Conservation (phyloP, 2,797 vertebrate genomes). For the Ctenochaetus hawaiiensis region DNA sequence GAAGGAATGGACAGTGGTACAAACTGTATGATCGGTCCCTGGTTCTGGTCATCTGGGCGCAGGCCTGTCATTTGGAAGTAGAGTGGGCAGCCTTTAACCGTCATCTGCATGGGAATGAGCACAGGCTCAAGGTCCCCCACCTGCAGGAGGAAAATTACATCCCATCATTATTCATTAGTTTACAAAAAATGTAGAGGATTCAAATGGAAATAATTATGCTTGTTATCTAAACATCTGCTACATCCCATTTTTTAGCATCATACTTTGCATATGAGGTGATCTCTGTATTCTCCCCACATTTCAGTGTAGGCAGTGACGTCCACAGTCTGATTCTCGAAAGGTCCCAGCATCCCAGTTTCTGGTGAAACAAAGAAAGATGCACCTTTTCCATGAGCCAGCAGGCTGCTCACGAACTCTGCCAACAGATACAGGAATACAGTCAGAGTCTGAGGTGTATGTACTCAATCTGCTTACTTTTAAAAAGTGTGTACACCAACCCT, state of each 20-base stretch:
- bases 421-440: conserved; percentile 29
- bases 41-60: conserved; percentile 72
- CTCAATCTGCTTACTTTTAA: neutral
- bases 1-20: conserved; percentile 6
- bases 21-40: conserved; percentile 86
- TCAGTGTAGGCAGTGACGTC: conserved; percentile 89
- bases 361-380: conserved; percentile 87
- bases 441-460: neutral
- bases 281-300: conserved; percentile 97
- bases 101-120: conserved; percentile 89
- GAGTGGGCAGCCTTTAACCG: conserved; percentile 92
- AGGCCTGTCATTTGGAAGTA: conserved; percentile 90
- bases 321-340: conserved; percentile 86
- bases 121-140: conserved; percentile 87
- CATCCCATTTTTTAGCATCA: conserved; percentile 3
- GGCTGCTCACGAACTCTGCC: conserved; percentile 85
- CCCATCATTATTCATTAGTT: neutral
- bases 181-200: neutral
- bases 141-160: conserved; percentile 71
- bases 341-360: conserved; percentile 82
- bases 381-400: conserved; percentile 90
- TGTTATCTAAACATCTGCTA: neutral
- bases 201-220: neutral
- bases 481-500: conserved; percentile 61
- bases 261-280: conserved; percentile 92